Base-by-base conservation (phyloP, 2,797 vertebrate genomes). In the Alouatta caraya region DNA sequence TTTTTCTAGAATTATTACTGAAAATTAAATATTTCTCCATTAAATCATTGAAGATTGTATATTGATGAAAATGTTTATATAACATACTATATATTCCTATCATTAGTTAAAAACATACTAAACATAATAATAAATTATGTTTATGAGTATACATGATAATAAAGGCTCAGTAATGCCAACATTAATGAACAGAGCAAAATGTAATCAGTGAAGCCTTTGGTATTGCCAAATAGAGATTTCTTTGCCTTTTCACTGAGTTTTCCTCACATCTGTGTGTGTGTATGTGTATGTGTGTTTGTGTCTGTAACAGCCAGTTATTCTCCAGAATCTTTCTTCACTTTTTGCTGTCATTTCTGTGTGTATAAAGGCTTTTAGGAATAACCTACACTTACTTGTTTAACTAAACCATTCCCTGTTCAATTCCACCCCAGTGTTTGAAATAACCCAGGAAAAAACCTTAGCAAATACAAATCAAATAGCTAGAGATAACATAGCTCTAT, bases 11-110 rank as follows among this genome's bases (percentile, higher is more conserved):
- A 72, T 61, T 78, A 55, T 76, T 72, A 39, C 0, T 91, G 42
- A 94, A 96, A 96, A 94, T 8, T 80, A 33, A 83, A n/a, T 11
- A 91, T 52, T 90, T 93, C 5, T 37, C 26, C 55, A 80, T 64
- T 89, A 78, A 93, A 72, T 57, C 67, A 95, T 0, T 79, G 8
- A 67, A 76, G 37, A 19, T 64, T 92, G 85, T 72, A 93, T 67
- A 88, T 1, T 90, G 89, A 82, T 73, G 33, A 14, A 89, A 84
- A 76, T 93, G 24, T 50, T 79, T 91, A 78, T 33, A n/a, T 90
- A 79, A 44, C 59, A 10, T 72, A 73, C 67, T 92, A 88, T 42
- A 76, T 4, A 75, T 87, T 92, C 39, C 82, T 85, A 73, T 33
- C 30, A 75, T 67, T 72, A 70, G 37, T 82, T 95, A n/a, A 52